These are phyloP conservation scores for Oreochromis mossambicus DNA, from an alignment of 2,797 vertebrate species.

Conservation along the genomic window DNA sequence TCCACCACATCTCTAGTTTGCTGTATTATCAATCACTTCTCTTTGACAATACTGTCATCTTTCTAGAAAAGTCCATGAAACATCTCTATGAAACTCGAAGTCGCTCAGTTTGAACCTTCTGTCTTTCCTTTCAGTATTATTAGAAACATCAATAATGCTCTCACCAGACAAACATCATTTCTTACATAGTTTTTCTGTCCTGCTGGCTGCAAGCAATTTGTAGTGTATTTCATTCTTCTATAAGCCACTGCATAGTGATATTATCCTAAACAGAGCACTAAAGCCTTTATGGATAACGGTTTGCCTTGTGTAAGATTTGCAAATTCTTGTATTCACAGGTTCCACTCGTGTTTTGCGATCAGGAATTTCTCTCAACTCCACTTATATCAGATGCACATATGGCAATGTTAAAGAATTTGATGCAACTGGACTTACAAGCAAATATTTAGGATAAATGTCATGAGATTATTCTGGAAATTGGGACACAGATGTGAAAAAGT, in stretches of 20 bases:
- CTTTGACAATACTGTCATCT: not conserved
- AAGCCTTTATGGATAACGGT: not conserved
- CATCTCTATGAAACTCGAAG: not conserved
- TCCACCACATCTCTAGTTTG: not conserved
- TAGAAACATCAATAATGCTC: not conserved
- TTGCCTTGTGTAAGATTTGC: not conserved
- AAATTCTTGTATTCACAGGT: not conserved
- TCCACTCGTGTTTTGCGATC: rapidly evolving
- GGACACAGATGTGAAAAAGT: not conserved
- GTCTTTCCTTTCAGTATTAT: not conserved
- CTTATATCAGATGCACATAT: not conserved
- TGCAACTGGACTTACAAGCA: not conserved
- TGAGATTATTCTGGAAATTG: not conserved
- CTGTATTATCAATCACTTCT: not conserved
- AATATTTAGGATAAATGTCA: not conserved
- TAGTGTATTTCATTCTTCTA: not conserved
- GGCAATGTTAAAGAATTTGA: not conserved
- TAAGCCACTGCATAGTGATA: not conserved
- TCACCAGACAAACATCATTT: not conserved
- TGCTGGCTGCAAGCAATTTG: not conserved
- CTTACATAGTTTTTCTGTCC: not conserved
- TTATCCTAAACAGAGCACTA: not conserved
- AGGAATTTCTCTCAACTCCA: not conserved
- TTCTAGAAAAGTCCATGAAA: not conserved
- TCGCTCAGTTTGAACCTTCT: not conserved